These are phyloP conservation scores for Hemichromis elongatus DNA, from an alignment of 2,113 vertebrate species.

Conservation along the genomic window DNA sequence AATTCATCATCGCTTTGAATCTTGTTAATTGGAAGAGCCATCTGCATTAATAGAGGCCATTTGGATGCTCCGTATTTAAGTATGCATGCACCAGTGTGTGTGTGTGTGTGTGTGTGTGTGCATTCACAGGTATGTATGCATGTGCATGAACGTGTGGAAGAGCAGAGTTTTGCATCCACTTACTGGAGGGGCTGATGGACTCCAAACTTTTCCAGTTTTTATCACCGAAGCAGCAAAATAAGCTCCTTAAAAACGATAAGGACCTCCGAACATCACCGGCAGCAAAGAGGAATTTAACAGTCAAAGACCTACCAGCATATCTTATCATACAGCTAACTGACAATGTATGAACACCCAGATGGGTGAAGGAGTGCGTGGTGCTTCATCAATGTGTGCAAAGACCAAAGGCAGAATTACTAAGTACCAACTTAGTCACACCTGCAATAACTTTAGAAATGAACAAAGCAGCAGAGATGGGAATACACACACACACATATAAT, in stretches of 20 bases:
- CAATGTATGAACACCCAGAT: slow-evolving; percentile 11
- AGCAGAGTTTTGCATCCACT: slow-evolving; percentile 24
- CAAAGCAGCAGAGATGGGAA: background rate
- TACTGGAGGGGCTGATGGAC: slow-evolving; percentile 1
- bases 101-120: background rate
- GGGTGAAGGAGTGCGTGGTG: background rate
- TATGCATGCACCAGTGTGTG: background rate
- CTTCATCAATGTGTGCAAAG: slow-evolving; percentile 2
- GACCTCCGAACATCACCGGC: slow-evolving; percentile 21
- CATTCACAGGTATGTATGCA: background rate
- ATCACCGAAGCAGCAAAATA: slow-evolving; percentile 39
- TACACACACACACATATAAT: background rate
- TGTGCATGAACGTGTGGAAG: background rate
- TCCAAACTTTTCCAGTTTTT: slow-evolving; percentile 27
- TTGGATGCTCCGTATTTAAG: slow-evolving; percentile 70
- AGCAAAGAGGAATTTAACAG: slow-evolving; percentile 16
- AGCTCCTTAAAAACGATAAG: slow-evolving; percentile 54
- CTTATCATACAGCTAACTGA: slow-evolving; percentile 28
- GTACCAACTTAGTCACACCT: background rate
- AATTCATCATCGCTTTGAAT: slow-evolving; percentile 88
- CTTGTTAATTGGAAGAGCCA: slow-evolving; percentile 84
- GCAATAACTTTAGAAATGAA: slow-evolving; percentile 11
- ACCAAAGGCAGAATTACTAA: background rate
- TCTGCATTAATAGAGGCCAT: slow-evolving; percentile 86
- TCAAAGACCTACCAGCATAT: background rate